phyloP scores from a whole-genome alignment of 2,888 invertebrate species.

The Tetranychus piercei region DNA sequence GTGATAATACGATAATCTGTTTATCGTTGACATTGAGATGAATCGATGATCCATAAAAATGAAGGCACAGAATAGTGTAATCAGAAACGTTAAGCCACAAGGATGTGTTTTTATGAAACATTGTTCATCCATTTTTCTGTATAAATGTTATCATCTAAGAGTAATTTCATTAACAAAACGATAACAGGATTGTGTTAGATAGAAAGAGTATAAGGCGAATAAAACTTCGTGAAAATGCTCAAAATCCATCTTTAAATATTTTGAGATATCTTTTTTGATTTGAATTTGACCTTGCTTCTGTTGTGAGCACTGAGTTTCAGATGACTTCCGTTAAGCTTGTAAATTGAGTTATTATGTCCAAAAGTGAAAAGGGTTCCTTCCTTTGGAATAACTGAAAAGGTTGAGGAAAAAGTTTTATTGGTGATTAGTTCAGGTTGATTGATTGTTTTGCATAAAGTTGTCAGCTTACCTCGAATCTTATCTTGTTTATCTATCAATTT shows the following conservation, averaged over 20 bases:
- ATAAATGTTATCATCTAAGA: too few relatives aligned
- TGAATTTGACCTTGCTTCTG: constrained; percentile 19
- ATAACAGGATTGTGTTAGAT: too few relatives aligned
- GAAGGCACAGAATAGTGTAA: background rate
- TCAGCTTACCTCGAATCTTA: constrained; percentile 16
- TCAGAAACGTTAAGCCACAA: too few relatives aligned
- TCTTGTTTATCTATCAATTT: constrained; percentile 50
- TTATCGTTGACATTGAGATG: background rate
- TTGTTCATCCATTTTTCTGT: background rate
- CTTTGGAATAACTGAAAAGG: constrained; percentile 19
- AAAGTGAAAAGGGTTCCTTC: constrained; percentile 19
- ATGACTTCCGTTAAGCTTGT: constrained; percentile 19
- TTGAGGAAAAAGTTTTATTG: background rate
- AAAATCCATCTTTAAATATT: background rate
- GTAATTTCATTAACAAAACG: too few relatives aligned
- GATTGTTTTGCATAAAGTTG: background rate
- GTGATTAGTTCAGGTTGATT: background rate
- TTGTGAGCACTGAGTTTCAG: constrained; percentile 18
- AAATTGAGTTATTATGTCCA: constrained; percentile 12
- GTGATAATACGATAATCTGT: background rate
- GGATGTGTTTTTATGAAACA: background rate
- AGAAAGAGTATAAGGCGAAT: too few relatives aligned
- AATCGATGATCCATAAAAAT: background rate
- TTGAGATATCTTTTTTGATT: constrained; percentile 10
- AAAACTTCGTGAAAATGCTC: too few relatives aligned